Evolutionary conservation across 1,140 invertebrate species (phyloP), one percentile per base, ranked within the genome.

Genomic region (Ceratina calcarata): DNA sequence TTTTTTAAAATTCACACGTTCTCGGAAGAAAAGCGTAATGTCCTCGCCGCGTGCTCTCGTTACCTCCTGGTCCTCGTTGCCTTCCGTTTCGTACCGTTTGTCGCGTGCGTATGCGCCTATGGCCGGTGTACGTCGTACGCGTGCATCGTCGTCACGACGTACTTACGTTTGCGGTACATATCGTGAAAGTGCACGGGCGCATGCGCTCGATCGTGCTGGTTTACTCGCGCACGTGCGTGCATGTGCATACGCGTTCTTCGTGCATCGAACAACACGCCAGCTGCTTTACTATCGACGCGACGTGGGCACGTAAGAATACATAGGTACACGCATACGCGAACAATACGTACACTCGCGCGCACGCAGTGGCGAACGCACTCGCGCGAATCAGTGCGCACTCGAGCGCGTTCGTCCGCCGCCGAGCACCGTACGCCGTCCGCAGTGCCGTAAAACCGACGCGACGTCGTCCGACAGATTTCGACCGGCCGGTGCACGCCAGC

Each of bases 91-190:
- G n/a, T n/a, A n/a, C n/a, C n/a, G n/a, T n/a, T n/a, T n/a, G n/a
- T n/a, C n/a, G n/a, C n/a, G n/a, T n/a, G n/a, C n/a, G n/a, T n/a
- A n/a, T n/a, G n/a, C n/a, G n/a, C n/a, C n/a, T n/a, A n/a, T n/a
- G n/a, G n/a, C n/a, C n/a, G n/a, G n/a, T n/a, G n/a, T n/a, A n/a
- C 1, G 1, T n/a, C 55, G 13, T 58, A 3, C 57, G 71, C 69
- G 64, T 67, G 83, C 84, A 78, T 78, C 83, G 84, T 82, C 83
- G 79, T 80, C 51, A 80, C 83, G 58, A 73, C 82, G 84, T 85
- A 78, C 37, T 45, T 10, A 45, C 51, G 65, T 69, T 85, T 86
- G 84, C 84, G 84, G 84, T 85, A 86, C 62, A 64, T 85, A 81
- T 71, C 57, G 71, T 45, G 75, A 76, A 78, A 72, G 53, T 67